Evolutionary conservation across 2,113 vertebrate genomes (phyloP).

Genomic region (Otocyon megalotis): DNA sequence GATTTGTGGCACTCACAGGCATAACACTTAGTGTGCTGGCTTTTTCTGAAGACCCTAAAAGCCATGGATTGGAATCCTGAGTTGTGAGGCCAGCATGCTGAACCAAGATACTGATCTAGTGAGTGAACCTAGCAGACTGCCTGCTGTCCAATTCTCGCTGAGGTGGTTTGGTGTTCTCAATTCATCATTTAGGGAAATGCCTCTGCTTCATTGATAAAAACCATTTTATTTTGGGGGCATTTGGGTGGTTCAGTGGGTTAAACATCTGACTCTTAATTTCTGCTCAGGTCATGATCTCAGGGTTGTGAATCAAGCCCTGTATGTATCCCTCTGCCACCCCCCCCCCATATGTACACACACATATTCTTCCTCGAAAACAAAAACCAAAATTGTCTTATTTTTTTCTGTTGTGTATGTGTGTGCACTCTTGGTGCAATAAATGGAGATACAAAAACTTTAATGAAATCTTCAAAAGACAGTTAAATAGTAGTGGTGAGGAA

Average conservation of each 20-base stretch:
- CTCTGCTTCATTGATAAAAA: background rate
- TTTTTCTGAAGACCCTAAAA: background rate
- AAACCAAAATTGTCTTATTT: background rate
- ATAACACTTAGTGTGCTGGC: too few relatives aligned
- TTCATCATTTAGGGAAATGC: background rate
- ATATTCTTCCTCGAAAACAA: background rate
- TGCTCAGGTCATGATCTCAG: background rate
- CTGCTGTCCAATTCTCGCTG: background rate
- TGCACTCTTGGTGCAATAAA: background rate
- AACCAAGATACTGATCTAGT: background rate
- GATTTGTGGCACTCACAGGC: background rate
- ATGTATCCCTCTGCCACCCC: fast-evolving
- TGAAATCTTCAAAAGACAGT: constrained; percentile 25
- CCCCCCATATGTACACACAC: fast-evolving
- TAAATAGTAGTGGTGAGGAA: background rate
- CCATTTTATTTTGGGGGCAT: background rate
- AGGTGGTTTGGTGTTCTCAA: background rate
- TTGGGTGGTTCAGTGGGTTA: background rate
- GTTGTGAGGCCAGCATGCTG: background rate
- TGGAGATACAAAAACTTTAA: background rate
- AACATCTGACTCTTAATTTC: background rate
- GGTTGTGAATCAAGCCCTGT: background rate
- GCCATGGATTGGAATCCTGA: background rate
- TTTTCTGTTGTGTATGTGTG: background rate
- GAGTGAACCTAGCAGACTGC: background rate